Evolutionary conservation across 2,113 vertebrate species (phyloP).

Genomic region (Rhynchomys soricoides): DNA sequence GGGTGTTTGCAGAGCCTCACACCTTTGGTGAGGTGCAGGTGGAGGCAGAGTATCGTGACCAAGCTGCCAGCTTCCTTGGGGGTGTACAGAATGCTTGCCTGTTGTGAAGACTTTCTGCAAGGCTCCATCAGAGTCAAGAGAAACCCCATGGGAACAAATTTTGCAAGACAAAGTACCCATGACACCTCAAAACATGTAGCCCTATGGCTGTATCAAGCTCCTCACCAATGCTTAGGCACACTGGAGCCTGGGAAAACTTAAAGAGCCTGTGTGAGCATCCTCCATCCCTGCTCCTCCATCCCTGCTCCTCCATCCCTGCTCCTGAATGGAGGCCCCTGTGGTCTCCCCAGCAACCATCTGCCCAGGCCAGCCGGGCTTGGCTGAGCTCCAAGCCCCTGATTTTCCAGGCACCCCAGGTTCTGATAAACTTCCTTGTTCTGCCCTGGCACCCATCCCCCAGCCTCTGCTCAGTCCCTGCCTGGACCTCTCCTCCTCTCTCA

Average conservation of each 20-base stretch:
- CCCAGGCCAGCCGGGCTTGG: background rate
- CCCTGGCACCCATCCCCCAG: accelerated
- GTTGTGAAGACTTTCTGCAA: background rate
- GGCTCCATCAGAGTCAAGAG: background rate
- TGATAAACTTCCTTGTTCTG: background rate
- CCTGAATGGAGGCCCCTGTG: background rate
- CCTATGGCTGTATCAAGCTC: background rate
- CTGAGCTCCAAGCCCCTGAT: background rate
- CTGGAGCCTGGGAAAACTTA: background rate
- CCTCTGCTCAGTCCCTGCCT: background rate
- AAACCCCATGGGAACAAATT: background rate
- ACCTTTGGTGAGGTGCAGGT: background rate
- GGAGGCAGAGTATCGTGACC: background rate
- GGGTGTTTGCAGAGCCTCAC: background rate
- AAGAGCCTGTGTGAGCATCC: background rate
- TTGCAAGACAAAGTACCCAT: background rate
- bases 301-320: too few relatives aligned
- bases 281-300: background rate
- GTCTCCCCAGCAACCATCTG: background rate
- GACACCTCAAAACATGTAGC: background rate
- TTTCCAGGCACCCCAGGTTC: background rate
- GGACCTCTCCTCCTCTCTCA: background rate
- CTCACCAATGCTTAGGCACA: background rate
- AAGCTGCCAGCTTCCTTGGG: accelerated
- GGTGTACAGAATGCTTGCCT: accelerated